Evolutionary conservation across 1,140 invertebrate genomes (phyloP).

Genomic region (Ceratina japonica): DNA sequence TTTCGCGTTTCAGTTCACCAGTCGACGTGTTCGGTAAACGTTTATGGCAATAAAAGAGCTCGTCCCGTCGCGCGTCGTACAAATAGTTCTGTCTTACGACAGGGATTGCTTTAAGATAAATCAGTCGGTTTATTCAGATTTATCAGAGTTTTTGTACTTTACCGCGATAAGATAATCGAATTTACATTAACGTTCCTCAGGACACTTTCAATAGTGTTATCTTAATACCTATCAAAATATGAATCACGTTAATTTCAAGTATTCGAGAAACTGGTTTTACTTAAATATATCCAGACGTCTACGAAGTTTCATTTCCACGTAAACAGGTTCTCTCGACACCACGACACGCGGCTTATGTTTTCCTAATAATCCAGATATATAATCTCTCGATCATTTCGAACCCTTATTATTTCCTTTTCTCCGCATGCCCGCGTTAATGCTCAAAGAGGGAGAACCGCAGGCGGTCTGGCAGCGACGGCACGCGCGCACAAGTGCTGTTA

Average conservation of each 20-base stretch:
- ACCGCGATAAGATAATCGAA: conserved; percentile 13
- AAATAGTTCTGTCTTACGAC: conserved; percentile 23
- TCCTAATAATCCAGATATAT: background rate
- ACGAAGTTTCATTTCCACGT: too few species aligned
- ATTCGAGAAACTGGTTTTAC: too few species aligned
- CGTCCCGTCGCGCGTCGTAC: conserved; percentile 3
- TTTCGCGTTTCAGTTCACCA: background rate
- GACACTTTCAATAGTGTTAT: background rate
- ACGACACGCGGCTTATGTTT: too few species aligned
- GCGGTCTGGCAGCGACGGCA: background rate
- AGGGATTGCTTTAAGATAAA: conserved; percentile 1
- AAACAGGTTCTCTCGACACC: background rate
- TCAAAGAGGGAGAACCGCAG: background rate
- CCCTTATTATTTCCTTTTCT: background rate
- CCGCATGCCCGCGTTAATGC: background rate
- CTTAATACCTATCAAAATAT: too few species aligned
- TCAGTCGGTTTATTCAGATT: background rate
- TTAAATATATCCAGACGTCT: too few species aligned
- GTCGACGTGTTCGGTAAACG: conserved; percentile 7
- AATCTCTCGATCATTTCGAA: background rate
- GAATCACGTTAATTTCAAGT: too few species aligned
- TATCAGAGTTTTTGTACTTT: background rate
- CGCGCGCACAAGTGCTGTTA: background rate
- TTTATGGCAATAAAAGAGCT: conserved; percentile 38
- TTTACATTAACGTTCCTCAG: background rate